Evolutionary conservation across 2,888 invertebrate species (phyloP).

Genomic region (Ophion ellenae): DNA sequence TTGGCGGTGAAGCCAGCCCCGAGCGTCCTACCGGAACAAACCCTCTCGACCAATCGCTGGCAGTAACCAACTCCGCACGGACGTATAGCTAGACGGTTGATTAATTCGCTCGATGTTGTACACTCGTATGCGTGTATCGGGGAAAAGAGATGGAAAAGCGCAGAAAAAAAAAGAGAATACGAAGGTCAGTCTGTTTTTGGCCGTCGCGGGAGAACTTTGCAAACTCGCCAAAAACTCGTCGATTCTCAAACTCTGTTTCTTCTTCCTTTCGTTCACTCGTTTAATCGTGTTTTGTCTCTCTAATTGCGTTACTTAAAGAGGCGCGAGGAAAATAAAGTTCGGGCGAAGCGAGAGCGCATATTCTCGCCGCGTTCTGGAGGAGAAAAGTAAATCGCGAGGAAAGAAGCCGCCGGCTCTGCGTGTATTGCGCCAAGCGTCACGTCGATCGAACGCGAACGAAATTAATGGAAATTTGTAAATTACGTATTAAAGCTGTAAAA

Average conservation of each 20-base stretch:
- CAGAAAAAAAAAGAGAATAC: slow-evolving; percentile 5
- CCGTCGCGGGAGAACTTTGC: background rate
- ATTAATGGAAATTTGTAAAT: slow-evolving; percentile 63
- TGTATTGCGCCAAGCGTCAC: background rate
- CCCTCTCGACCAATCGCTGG: slow-evolving; percentile 82
- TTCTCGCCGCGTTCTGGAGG: slow-evolving; percentile 3
- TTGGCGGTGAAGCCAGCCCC: slow-evolving; percentile 73
- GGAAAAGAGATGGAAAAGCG: slow-evolving; percentile 20
- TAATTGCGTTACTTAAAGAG: slow-evolving; percentile 7
- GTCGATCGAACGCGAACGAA: background rate
- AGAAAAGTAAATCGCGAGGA: slow-evolving; percentile 7
- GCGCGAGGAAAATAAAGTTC: background rate
- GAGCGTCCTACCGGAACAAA: slow-evolving; percentile 79
- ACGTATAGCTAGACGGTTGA: slow-evolving; percentile 72
- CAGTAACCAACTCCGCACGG: slow-evolving; percentile 77
- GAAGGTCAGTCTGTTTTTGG: background rate
- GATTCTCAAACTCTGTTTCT: background rate
- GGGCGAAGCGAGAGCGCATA: background rate
- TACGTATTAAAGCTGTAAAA: slow-evolving; percentile 63
- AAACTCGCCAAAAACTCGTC: slow-evolving; percentile 30
- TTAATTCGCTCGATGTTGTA: slow-evolving; percentile 77
- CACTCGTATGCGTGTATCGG: slow-evolving; percentile 44
- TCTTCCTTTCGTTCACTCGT: background rate
- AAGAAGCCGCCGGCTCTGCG: slow-evolving; percentile 14
- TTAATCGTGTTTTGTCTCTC: background rate